phyloP scores from a whole-genome alignment of 2,888 invertebrate genomes.

The Elgonia sp. region DNA sequence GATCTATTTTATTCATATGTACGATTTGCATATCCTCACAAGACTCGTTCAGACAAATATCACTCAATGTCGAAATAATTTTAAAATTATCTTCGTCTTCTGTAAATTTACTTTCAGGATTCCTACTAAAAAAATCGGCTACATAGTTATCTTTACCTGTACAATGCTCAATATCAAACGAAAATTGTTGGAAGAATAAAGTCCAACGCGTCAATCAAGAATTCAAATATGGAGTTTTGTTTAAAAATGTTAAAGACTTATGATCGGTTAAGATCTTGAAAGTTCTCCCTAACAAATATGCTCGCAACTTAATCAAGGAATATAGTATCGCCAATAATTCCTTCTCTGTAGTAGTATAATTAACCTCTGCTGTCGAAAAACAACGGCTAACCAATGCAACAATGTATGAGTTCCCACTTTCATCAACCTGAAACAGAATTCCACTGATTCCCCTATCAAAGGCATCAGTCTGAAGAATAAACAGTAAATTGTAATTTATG shows the following conservation, averaged over 20 bases:
- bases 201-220: slow-evolving; percentile 9
- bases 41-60: not conserved
- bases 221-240: slow-evolving; percentile 32
- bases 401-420: slow-evolving; percentile 47
- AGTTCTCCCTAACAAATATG: slow-evolving; percentile 32
- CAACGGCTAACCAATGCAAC: slow-evolving; percentile 78
- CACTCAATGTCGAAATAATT: slow-evolving; percentile 1
- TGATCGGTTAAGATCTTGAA: slow-evolving; percentile 33
- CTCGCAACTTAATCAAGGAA: slow-evolving; percentile 39
- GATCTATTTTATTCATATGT: slow-evolving; percentile 19
- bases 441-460: slow-evolving; percentile 72
- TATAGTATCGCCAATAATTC: slow-evolving; percentile 73
- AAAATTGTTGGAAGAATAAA: slow-evolving; percentile 49
- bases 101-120: slow-evolving; percentile 44
- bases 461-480: slow-evolving; percentile 73
- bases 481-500: slow-evolving; percentile 50
- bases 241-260: slow-evolving; percentile 23
- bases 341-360: slow-evolving; percentile 79
- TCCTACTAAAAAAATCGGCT: slow-evolving; percentile 57
- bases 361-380: slow-evolving; percentile 70
- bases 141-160: slow-evolving; percentile 55
- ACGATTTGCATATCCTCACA: not conserved
- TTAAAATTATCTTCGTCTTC: not conserved
- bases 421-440: slow-evolving; percentile 66
- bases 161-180: slow-evolving; percentile 36